Base-by-base conservation (phyloP, 2,888 invertebrate species). In the Sepioteuthis lessoniana region DNA sequence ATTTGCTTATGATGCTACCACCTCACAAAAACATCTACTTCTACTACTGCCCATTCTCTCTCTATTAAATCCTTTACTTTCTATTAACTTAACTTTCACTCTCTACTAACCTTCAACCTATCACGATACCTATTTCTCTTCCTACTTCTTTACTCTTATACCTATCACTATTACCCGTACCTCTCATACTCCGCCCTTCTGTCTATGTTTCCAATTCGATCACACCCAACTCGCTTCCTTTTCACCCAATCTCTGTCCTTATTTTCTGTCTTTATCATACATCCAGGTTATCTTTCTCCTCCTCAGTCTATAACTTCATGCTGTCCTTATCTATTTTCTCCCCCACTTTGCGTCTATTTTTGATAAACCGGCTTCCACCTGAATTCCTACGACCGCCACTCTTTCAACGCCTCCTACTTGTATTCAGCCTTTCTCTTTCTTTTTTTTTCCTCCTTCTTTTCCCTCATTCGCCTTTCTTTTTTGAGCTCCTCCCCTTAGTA, bases 141-240 rank as follows among this genome's bases (percentile, higher is more conserved):
- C 76, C 76, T 92, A 42, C 92, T 47, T 37, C 37, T 37, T n/a
- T 37, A 37, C 19, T n/a, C 31, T 10, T 38, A 16, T n/a, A 37
- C 13, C 92, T 46, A 42, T 47, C 37, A n/a, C 42, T 92, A 42
- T 31, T 35, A 90, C 55, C 19, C 37, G 1, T 38, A 13, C 2
- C 94, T 91, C 94, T 94, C 94, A 38, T 90, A 47, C 91, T 90
- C 94, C 55, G 47, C 90, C 91, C 55, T 42, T 94, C 94, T 94
- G n/a, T 94, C 90, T 94, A 38, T 94, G 94, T 94, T 35, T 42
- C 94, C 55, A 28, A 47, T 47, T 93, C 94, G 35, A 90, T 50
- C 28, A 91, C 37, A 38, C 50, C 55, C 93, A 46, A 38, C 42
- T n/a, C 31, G 31, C 38, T 47, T 38, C n/a, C 47, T 28, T 92